These are phyloP conservation scores for Anomalospiza imberbis DNA, from an alignment of 2,797 vertebrate species.

Conservation along the genomic window DNA sequence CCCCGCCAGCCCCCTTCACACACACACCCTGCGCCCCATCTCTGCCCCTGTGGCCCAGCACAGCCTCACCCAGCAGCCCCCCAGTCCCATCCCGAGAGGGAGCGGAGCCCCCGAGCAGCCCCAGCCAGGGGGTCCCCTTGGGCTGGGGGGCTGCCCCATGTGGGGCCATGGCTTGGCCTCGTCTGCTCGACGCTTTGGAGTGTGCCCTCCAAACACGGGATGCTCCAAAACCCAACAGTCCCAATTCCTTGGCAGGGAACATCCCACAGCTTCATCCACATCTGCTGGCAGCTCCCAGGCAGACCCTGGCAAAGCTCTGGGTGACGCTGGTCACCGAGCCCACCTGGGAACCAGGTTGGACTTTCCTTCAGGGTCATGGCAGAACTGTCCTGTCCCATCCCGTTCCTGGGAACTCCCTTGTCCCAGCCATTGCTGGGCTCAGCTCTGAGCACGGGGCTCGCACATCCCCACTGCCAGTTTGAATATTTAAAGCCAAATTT, in stretches of 20 bases:
- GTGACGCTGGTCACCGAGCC: accelerated
- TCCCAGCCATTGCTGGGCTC: not conserved
- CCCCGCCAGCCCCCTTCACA: accelerated
- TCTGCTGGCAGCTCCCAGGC: not conserved
- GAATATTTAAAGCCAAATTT: conserved; percentile 34
- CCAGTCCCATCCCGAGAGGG: accelerated
- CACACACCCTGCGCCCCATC: not conserved
- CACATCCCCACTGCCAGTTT: not conserved
- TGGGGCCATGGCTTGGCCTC: accelerated
- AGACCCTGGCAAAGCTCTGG: not conserved
- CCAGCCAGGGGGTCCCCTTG: not conserved
- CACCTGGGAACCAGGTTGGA: not conserved
- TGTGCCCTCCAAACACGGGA: accelerated
- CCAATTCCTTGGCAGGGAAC: not conserved
- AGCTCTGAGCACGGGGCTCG: not conserved
- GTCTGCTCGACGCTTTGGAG: accelerated
- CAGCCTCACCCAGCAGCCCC: not conserved
- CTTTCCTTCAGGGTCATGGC: not conserved
- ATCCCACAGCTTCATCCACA: not conserved
- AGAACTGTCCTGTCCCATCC: not conserved
- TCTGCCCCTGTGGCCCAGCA: too few relatives aligned
- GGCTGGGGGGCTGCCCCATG: not conserved
- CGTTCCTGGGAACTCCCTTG: not conserved
- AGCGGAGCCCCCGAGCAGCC: not conserved
- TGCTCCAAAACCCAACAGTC: not conserved